Evolutionary conservation across 2,888 invertebrate species (phyloP).

Genomic region (Parnassius orleans): DNA sequence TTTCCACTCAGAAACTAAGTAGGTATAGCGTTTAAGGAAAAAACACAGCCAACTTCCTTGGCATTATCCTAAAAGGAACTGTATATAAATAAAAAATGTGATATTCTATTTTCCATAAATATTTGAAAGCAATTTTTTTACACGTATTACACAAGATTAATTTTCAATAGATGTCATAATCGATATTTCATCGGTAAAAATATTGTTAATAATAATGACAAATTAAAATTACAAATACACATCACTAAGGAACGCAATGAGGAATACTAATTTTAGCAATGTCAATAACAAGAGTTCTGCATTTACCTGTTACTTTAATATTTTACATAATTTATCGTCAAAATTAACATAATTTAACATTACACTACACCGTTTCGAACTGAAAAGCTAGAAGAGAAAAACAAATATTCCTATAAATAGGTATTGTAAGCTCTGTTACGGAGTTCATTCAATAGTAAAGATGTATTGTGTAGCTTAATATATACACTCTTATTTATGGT

Average conservation of each 20-base stretch:
- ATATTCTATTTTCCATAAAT: too few species aligned
- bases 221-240: not conserved
- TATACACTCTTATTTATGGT: not conserved
- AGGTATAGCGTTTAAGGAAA: too few species aligned
- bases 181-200: not conserved
- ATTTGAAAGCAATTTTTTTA: not conserved
- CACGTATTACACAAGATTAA: not conserved
- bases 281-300: constrained; percentile 19
- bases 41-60: too few species aligned
- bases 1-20: too few species aligned
- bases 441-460: too few species aligned
- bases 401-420: not conserved
- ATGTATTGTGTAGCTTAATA: not conserved
- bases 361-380: not conserved
- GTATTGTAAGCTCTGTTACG: too few species aligned
- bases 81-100: too few species aligned
- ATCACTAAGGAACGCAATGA: constrained; percentile 10
- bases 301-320: constrained; percentile 12
- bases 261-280: constrained; percentile 20
- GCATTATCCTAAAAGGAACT: too few species aligned
- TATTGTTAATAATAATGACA: not conserved
- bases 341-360: constrained; percentile 3
- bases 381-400: not conserved
- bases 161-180: not conserved
- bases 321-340: not conserved